These are phyloP conservation scores for Pseudorectes ferrugineus DNA, from an alignment of 2,113 vertebrate genomes.

Conservation along the genomic window DNA sequence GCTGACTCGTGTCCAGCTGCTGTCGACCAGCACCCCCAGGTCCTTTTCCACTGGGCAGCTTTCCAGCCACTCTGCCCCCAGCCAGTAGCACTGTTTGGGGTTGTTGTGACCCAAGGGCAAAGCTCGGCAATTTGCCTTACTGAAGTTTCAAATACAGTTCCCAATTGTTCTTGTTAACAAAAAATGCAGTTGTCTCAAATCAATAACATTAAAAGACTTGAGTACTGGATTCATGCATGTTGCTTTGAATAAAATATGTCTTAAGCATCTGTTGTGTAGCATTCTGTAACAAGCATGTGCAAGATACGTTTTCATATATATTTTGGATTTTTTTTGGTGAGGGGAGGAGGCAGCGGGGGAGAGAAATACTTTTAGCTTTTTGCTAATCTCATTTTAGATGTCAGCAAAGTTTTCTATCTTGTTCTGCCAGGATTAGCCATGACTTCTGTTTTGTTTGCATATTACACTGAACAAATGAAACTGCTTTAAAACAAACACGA, in stretches of 20 bases:
- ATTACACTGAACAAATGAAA: neutral
- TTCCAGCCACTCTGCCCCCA: neutral
- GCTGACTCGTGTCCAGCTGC: neutral
- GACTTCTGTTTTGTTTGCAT: neutral
- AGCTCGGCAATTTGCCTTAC: neutral
- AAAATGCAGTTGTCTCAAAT: neutral
- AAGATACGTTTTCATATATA: neutral
- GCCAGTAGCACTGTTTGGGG: neutral
- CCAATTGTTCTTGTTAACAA: neutral
- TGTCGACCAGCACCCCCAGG: neutral
- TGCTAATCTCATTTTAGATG: neutral
- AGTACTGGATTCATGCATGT: neutral
- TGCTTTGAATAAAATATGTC: neutral
- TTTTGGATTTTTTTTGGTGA: neutral
- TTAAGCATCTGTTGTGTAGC: neutral
- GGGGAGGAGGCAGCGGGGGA: fast-evolving
- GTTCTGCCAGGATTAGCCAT: neutral
- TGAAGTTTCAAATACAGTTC: neutral
- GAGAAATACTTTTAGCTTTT: neutral
- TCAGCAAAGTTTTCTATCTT: neutral
- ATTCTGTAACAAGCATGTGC: neutral
- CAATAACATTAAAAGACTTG: neutral
- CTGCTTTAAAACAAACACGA: neutral
- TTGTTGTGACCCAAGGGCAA: neutral
- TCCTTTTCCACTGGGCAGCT: neutral